phyloP scores from a whole-genome alignment of 2,888 invertebrate species.

The Chrysopilus asiliformis region DNA sequence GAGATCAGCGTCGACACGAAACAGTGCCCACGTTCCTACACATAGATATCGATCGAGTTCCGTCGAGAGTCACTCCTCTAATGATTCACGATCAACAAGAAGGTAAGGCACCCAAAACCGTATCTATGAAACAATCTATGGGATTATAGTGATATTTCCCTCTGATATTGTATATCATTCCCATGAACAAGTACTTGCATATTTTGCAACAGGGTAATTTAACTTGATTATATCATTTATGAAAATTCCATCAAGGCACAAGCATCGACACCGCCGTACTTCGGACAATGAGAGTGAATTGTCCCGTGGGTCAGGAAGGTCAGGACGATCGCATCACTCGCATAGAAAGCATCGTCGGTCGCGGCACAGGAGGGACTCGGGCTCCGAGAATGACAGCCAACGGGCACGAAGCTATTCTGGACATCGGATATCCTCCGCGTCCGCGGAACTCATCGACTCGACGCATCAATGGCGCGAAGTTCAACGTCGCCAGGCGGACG shows the following conservation, averaged over 20 bases:
- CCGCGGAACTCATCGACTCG: conserved; percentile 68
- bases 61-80: conserved; percentile 81
- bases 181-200: no score
- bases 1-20: conserved; percentile 45
- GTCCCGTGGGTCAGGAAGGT: conserved; percentile 71
- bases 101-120: conserved; percentile 47
- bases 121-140: no score
- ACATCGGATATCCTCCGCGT: conserved; percentile 34
- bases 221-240: no score
- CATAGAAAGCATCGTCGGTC: conserved; percentile 60
- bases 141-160: no score
- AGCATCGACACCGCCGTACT: conserved; percentile 65
- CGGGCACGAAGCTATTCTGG: conserved; percentile 36
- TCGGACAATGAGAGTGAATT: conserved; percentile 86
- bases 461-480: conserved; percentile 83
- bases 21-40: conserved; percentile 22
- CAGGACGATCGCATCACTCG: conserved; percentile 62
- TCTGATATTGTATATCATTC: no score
- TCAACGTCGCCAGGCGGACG: conserved; percentile 56
- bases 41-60: conserved; percentile 59
- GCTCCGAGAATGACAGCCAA: conserved; percentile 56
- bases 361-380: conserved; percentile 58
- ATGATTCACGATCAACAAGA: conserved; percentile 65
- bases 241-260: conserved; percentile 44
- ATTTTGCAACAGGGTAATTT: no score